Base-by-base conservation (phyloP, 2,888 invertebrate species). In the Erebia aethiops region DNA sequence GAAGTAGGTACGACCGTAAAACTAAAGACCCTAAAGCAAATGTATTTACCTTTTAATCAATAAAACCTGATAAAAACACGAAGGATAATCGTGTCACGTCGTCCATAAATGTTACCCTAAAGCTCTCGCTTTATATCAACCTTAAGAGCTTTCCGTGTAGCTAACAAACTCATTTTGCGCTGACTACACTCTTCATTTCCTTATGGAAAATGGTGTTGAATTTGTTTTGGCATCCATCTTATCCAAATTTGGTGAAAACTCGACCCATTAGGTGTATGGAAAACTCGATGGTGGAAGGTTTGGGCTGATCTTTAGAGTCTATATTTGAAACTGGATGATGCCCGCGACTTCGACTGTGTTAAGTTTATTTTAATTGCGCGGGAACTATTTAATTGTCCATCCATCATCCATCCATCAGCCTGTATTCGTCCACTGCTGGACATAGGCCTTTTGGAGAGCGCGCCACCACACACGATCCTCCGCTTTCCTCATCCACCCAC, bases 61-160 rank as follows among this genome's bases (percentile, higher is more conserved):
- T 60, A 43, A 60, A 60, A 60, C n/a, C 18, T 61, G 18, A 61
- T 26, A 64, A 64, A 61, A 64, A 35, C 49, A 64, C 9, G 43
- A 21, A 21, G 56, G 35, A 51, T 58, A 26, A 58, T 49, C 57
- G 58, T 51, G 35, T 67, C 67, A 67, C 67, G 58, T 67, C 54
- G 56, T n/a, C 56, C 71, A 26, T 71, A 71, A 73, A 68, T 65
- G 72, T 69, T 69, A 57, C 66, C 61, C 67, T 51, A 62, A 71
- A 68, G 71, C 63, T 58, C 69, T 49, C 69, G 62, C 62, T 58
- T 49, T 58, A 69, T 72, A 75, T 75, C 72, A 74, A 69, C 67
- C 75, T 69, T 75, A 75, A 75, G 74, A 75, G 74, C 70, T 74
- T 75, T 75, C 72, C 62, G 74, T 71, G 74, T 69, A 61, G 67